phyloP scores from a whole-genome alignment of 2,888 invertebrate species.

The Byasa hedistus region DNA sequence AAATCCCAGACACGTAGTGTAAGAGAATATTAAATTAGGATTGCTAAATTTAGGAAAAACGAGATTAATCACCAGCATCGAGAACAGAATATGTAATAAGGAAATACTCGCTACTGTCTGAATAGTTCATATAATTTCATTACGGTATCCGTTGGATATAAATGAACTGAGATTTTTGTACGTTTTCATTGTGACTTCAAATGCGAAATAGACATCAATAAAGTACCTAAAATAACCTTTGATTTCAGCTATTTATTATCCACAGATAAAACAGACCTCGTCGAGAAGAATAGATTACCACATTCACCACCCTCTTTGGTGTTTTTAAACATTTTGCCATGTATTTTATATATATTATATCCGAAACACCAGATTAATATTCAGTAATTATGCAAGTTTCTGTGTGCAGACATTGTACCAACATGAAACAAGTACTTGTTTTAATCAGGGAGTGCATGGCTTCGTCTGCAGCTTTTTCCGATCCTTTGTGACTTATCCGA shows the following conservation, averaged over 20 bases:
- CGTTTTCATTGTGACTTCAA: neutral
- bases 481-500: slow-evolving; percentile 30
- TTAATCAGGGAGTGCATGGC: slow-evolving; percentile 29
- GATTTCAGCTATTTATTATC: too few relatives aligned
- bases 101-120: slow-evolving; percentile 21
- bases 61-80: slow-evolving; percentile 28
- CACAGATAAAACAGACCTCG: too few relatives aligned
- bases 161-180: neutral
- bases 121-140: slow-evolving; percentile 16
- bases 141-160: neutral
- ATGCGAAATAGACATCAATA: neutral
- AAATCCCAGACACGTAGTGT: slow-evolving; percentile 29
- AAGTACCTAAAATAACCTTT: too few relatives aligned
- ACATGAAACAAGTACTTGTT: slow-evolving; percentile 22
- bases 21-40: slow-evolving; percentile 31
- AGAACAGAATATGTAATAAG: slow-evolving; percentile 26
- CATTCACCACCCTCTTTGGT: too few relatives aligned
- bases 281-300: too few relatives aligned
- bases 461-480: slow-evolving; percentile 25
- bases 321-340: too few relatives aligned
- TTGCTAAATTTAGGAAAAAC: slow-evolving; percentile 31
- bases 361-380: neutral
- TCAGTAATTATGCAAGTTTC: slow-evolving; percentile 10
- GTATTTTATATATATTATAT: neutral
- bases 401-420: neutral